A percentile compares a stretch with the other conserved stretches of the same genome.
These are phyloP conservation scores for Agrotis ipsilon DNA, from an alignment of 2,888 invertebrate species.

Conservation along the genomic window DNA sequence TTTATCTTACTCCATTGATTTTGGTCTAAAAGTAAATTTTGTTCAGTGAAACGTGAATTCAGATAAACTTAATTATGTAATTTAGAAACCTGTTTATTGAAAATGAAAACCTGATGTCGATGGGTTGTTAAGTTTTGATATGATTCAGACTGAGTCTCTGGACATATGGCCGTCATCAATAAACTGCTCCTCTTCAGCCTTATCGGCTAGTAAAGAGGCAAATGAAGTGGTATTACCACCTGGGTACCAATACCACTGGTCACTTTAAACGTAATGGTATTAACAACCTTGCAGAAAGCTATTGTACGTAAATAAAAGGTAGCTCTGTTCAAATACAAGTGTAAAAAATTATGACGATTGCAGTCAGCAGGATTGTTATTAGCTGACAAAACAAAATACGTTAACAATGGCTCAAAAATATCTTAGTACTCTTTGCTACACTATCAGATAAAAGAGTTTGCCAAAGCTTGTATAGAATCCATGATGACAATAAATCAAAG, in stretches of 20 bases:
- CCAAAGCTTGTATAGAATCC: neutral
- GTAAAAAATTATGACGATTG: no score
- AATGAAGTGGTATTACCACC: no score
- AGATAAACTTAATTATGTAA: constrained; percentile 30
- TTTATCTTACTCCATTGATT: constrained; percentile 32
- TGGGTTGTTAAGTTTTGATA: neutral
- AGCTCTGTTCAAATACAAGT: neutral
- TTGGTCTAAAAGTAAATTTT: constrained; percentile 6
- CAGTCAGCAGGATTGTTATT: neutral
- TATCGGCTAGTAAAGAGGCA: neutral
- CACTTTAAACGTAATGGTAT: neutral
- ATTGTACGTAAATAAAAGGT: neutral
- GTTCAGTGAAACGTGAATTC: constrained; percentile 23
- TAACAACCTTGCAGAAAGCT: neutral
- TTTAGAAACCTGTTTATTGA: constrained; percentile 13
- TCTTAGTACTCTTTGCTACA: neutral
- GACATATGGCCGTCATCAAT: constrained; percentile 1
- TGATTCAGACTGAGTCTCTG: neutral
- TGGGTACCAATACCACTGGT: no score
- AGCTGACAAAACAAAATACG: neutral
- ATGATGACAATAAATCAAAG: neutral
- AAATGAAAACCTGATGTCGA: constrained; percentile 31
- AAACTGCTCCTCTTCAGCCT: no score
- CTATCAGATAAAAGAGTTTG: neutral
- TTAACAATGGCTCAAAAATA: neutral